phyloP scores from a whole-genome alignment of 2,797 vertebrate species.

The Rhabdomys pumilio region DNA sequence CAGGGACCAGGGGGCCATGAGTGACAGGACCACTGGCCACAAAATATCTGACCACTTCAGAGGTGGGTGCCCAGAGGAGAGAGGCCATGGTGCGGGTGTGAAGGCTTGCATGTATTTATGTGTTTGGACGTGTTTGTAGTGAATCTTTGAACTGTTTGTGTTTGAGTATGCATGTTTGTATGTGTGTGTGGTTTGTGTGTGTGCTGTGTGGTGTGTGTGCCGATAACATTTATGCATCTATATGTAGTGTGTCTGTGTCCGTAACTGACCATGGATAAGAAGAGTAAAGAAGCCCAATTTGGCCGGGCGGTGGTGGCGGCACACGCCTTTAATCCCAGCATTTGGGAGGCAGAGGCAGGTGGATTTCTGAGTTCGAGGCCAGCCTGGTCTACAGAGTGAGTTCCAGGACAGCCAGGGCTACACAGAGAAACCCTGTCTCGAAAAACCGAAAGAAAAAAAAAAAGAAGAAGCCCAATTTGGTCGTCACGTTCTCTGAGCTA shows the following conservation, averaged over 20 bases:
- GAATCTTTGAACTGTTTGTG: background rate
- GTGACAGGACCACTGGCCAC: background rate
- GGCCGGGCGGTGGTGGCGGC: too few relatives aligned
- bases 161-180: background rate
- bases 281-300: background rate
- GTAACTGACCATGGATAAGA: background rate
- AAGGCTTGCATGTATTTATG: background rate
- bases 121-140: background rate
- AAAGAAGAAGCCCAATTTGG: background rate
- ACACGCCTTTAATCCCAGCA: too few relatives aligned
- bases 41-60: background rate
- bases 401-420: too few relatives aligned
- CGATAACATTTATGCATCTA: background rate
- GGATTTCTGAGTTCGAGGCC: too few relatives aligned
- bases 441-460: too few relatives aligned
- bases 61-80: background rate
- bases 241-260: background rate
- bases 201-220: background rate
- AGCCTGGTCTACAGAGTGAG: too few relatives aligned
- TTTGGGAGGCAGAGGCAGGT: too few relatives aligned
- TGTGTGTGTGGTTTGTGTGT: background rate
- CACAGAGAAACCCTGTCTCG: too few relatives aligned
- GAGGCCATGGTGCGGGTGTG: fast-evolving
- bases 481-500: background rate
- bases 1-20: background rate